Conservation (phyloP, 2,113 vertebrate species). For the Pseudopodoces humilis region DNA sequence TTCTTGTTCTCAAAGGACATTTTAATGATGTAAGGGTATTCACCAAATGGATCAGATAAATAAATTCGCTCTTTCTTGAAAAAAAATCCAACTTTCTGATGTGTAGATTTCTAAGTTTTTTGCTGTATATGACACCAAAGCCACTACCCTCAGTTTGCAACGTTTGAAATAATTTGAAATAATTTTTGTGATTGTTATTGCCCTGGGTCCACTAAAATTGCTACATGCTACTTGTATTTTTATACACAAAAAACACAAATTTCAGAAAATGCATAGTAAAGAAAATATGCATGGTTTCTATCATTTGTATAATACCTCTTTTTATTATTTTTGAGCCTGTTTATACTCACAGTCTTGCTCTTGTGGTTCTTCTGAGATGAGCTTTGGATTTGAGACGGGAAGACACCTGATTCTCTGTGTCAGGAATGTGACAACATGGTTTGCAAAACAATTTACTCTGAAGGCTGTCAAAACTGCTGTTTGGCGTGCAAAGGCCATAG, state of each 20-base stretch:
- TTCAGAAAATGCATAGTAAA: not conserved
- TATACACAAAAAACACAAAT: not conserved
- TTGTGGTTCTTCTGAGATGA: not conserved
- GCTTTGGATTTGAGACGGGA: not conserved
- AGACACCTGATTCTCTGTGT: not conserved
- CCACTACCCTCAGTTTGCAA: not conserved
- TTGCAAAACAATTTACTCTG: not conserved
- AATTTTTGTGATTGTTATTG: not conserved
- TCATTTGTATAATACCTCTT: not conserved
- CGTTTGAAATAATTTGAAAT: not conserved
- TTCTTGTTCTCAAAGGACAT: not conserved
- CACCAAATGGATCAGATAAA: not conserved
- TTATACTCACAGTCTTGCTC: not conserved
- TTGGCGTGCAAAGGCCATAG: not conserved
- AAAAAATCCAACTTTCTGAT: not conserved
- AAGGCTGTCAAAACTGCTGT: not conserved
- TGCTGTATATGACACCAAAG: rapidly evolving
- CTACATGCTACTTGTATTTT: not conserved
- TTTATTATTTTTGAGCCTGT: not conserved
- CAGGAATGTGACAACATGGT: not conserved
- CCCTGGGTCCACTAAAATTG: not conserved
- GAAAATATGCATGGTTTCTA: not conserved
- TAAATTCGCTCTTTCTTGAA: not conserved
- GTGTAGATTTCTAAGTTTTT: not conserved
- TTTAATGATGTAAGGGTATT: not conserved